Evolutionary conservation across 2,888 invertebrate species (phyloP).

Genomic region (Platynereis dumerilii): DNA sequence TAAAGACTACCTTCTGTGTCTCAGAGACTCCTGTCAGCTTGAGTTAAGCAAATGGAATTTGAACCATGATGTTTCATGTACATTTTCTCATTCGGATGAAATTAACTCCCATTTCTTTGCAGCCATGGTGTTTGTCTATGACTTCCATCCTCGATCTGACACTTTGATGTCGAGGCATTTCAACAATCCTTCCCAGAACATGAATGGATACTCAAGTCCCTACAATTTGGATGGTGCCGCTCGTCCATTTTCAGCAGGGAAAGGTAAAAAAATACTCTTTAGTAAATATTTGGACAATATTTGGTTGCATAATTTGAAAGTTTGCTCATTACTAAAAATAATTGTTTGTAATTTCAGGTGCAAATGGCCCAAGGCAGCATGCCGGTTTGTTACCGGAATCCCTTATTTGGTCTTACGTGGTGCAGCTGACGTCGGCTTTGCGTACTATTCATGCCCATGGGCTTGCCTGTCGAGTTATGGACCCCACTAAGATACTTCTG

Average conservation of each 20-base stretch:
- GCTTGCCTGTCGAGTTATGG: constrained; percentile 82
- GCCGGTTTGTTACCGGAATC: constrained; percentile 83
- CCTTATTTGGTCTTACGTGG: constrained; percentile 92
- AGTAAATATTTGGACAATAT: too few species aligned
- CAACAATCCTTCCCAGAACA: constrained; percentile 44
- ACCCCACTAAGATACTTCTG: constrained; percentile 83
- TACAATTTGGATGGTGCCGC: constrained; percentile 48
- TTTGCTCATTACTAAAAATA: too few species aligned
- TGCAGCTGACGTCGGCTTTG: constrained; percentile 92
- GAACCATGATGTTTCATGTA: too few species aligned
- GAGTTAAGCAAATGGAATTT: too few species aligned
- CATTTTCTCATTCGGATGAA: too few species aligned
- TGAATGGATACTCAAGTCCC: constrained; percentile 54
- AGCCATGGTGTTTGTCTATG: constrained; percentile 96
- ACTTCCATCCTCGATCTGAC: constrained; percentile 90
- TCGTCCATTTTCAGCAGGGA: constrained; percentile 45
- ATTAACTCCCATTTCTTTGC: too few species aligned
- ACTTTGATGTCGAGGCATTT: constrained; percentile 88
- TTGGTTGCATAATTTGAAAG: too few species aligned
- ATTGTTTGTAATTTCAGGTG: not conserved
- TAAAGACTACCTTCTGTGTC: too few species aligned
- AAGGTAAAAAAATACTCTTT: constrained; percentile 33
- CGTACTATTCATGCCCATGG: constrained; percentile 85
- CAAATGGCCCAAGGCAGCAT: constrained; percentile 67
- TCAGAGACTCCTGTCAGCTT: too few species aligned